Evolutionary conservation across 2,113 vertebrate species (phyloP).

Genomic region (Esox niger): DNA sequence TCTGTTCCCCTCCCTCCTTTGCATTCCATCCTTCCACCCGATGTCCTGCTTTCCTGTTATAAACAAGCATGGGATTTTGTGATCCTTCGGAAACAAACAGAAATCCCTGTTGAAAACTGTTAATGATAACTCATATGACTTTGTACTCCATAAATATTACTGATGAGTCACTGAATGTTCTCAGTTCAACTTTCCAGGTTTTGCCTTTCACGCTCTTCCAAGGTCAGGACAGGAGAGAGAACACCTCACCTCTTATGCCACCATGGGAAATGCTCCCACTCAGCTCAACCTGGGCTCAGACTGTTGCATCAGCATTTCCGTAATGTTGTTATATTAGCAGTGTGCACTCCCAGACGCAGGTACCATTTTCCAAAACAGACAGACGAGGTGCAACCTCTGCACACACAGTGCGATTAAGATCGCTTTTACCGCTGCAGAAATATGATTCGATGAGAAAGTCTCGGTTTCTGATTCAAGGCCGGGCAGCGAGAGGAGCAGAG

Average conservation of each 20-base stretch:
- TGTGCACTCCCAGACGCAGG: not conserved
- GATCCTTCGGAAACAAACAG: not conserved
- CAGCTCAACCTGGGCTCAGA: not conserved
- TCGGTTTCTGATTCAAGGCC: conserved; percentile 7
- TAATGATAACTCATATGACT: not conserved
- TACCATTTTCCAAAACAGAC: conserved; percentile 5
- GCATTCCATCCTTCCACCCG: not conserved
- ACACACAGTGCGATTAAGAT: not conserved
- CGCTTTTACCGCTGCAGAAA: conserved; percentile 59
- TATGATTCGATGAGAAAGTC: conserved; percentile 44
- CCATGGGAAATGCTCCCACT: not conserved
- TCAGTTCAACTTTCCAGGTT: not conserved
- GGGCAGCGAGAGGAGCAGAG: conserved; percentile 8
- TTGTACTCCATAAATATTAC: not conserved
- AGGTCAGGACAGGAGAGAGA: not conserved
- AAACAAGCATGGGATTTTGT: not conserved
- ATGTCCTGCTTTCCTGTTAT: not conserved
- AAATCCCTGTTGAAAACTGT: not conserved
- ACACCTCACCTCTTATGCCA: not conserved
- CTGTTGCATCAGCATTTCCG: conserved; percentile 6
- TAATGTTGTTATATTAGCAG: not conserved
- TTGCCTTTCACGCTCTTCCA: not conserved
- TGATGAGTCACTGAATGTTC: not conserved
- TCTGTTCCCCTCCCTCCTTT: not conserved
- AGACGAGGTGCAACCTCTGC: not conserved